These are phyloP conservation scores for Myrmecophaga tridactyla DNA, from an alignment of 2,113 vertebrate species.

Conservation along the genomic window DNA sequence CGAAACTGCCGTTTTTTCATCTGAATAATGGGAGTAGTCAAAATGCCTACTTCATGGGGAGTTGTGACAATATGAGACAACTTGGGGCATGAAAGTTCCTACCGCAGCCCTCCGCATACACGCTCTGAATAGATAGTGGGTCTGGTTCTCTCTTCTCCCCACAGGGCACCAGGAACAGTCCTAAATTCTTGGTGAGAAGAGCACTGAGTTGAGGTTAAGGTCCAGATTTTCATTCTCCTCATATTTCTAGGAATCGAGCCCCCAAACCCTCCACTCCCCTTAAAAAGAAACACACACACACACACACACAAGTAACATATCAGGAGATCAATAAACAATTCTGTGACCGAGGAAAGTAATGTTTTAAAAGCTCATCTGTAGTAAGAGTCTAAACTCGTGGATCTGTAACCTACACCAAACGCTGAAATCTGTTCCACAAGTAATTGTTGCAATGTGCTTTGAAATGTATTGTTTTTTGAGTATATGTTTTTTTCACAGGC, in stretches of 20 bases:
- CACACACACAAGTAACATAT: background rate
- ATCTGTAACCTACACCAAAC: too few relatives aligned
- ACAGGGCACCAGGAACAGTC: background rate
- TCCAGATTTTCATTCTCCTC: background rate
- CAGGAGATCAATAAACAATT: background rate
- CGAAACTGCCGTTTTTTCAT: background rate
- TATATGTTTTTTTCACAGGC: too few relatives aligned
- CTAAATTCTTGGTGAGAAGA: background rate
- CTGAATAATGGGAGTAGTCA: background rate
- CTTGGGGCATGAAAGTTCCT: background rate
- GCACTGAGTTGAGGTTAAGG: background rate
- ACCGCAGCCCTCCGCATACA: background rate
- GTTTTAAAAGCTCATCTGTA: background rate
- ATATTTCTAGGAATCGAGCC: background rate
- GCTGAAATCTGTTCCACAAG: too few relatives aligned
- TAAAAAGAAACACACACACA: too few relatives aligned
- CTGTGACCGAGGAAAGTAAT: background rate
- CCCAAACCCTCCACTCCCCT: background rate
- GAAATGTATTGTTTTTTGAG: too few relatives aligned
- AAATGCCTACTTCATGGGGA: rapidly evolving
- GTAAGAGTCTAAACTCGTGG: too few relatives aligned
- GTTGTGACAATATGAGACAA: background rate
- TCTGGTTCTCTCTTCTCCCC: background rate
- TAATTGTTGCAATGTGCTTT: too few relatives aligned
- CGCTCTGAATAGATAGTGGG: background rate